Evolutionary conservation across 2,888 invertebrate genomes (phyloP).

Genomic region (Adineta ricciae): DNA sequence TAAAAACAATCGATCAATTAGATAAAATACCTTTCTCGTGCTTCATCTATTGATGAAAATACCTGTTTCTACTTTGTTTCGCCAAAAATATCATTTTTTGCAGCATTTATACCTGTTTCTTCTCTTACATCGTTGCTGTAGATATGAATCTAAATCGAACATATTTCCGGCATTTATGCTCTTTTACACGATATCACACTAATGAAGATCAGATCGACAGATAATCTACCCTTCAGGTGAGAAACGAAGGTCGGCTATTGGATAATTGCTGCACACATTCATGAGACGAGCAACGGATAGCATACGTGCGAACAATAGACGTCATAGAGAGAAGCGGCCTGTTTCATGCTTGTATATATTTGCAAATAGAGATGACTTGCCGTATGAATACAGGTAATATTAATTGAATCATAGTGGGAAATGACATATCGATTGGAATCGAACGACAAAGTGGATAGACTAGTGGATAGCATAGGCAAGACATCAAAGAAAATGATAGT

Average conservation of each 20-base stretch:
- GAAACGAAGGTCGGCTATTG: neutral
- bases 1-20: neutral
- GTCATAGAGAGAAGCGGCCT: neutral
- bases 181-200: neutral
- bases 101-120: neutral
- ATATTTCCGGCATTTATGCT: neutral
- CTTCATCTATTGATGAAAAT: too few relatives aligned
- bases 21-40: too few relatives aligned
- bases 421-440: neutral
- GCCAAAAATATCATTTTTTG: too few relatives aligned
- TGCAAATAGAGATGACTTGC: neutral
- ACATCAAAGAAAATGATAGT: neutral
- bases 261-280: neutral
- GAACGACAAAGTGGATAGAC: neutral
- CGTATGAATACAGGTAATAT: neutral
- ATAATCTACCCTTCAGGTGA: neutral
- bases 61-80: too few relatives aligned
- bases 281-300: neutral
- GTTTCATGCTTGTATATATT: constrained; percentile 8
- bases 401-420: neutral
- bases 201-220: neutral
- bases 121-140: neutral
- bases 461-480: neutral
- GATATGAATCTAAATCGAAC: neutral
- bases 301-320: constrained; percentile 5